A percentile compares a stretch with the other conserved stretches of the same genome.
Conservation (phyloP, 2,797 vertebrate genomes). For the Menidia menidia region DNA sequence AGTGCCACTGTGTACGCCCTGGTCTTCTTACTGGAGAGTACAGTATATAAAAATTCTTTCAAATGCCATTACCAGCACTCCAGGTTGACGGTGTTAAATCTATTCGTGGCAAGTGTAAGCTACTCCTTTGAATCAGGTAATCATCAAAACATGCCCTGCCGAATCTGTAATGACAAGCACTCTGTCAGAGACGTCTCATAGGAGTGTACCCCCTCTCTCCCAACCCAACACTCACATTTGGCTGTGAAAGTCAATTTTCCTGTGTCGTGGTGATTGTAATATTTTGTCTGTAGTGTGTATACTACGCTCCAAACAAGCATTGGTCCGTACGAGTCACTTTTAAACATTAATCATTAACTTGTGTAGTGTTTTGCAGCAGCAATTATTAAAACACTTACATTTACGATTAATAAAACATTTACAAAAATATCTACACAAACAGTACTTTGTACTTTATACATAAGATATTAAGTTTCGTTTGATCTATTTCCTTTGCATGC, state of each 20-base stretch:
- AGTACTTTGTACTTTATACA: not conserved
- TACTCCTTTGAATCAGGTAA: constrained; percentile 43
- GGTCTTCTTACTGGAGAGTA: constrained; percentile 1
- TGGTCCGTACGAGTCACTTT: not conserved
- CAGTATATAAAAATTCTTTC: constrained; percentile 8
- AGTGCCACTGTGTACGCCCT: constrained; percentile 16
- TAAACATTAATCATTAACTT: constrained; percentile 7
- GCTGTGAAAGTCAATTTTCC: constrained; percentile 26
- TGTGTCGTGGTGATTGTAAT: constrained; percentile 9
- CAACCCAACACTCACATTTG: not conserved
- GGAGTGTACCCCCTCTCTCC: constrained; percentile 6
- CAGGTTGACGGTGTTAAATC: constrained; percentile 15
- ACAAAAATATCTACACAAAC: not conserved
- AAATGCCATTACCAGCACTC: constrained; percentile 5
- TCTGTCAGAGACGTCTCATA: constrained; percentile 44
- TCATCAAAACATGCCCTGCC: constrained; percentile 27
- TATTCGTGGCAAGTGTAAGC: constrained; percentile 28
- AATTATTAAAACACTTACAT: not conserved
- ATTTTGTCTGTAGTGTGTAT: constrained; percentile 14
- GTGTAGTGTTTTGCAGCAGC: constrained; percentile 9
- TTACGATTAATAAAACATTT: not conserved
- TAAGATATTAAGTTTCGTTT: not conserved
- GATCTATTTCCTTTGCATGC: not conserved
- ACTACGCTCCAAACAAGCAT: not conserved
- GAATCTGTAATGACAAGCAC: constrained; percentile 26